phyloP scores from a whole-genome alignment of 2,113 vertebrate genomes.

The Channa argus region DNA sequence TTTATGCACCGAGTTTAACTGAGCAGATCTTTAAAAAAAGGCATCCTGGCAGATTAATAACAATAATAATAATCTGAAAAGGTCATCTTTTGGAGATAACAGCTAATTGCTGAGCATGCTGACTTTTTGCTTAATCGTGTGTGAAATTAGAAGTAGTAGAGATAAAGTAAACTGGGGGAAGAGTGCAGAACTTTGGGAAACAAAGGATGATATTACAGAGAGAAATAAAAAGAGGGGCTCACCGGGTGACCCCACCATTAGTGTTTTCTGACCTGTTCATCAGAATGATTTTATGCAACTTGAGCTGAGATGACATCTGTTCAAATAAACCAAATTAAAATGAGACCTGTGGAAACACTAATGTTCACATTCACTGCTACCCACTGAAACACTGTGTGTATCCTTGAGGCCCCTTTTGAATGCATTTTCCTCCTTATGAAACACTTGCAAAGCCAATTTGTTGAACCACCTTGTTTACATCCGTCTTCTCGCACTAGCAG shows the following conservation, averaged over 20 bases:
- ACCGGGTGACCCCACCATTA: too few species aligned
- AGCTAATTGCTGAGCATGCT: neutral
- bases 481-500: neutral
- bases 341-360: neutral
- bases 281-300: too few species aligned
- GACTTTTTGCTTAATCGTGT: conserved; percentile 17
- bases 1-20: neutral
- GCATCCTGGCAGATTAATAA: neutral
- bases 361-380: too few species aligned
- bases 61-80: neutral
- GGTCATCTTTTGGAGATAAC: neutral
- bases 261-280: too few species aligned
- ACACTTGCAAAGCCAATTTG: neutral
- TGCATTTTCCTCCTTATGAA: neutral
- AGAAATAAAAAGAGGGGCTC: neutral
- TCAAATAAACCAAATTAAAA: too few species aligned
- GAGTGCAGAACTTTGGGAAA: neutral
- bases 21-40: neutral
- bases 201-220: neutral
- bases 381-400: neutral
- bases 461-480: neutral
- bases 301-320: too few species aligned
- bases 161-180: neutral
- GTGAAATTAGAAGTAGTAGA: conserved; percentile 19
- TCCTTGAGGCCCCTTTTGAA: conserved; percentile 5